These are phyloP conservation scores for Cavia aperea DNA, from an alignment of 2,113 vertebrate genomes.

Conservation along the genomic window DNA sequence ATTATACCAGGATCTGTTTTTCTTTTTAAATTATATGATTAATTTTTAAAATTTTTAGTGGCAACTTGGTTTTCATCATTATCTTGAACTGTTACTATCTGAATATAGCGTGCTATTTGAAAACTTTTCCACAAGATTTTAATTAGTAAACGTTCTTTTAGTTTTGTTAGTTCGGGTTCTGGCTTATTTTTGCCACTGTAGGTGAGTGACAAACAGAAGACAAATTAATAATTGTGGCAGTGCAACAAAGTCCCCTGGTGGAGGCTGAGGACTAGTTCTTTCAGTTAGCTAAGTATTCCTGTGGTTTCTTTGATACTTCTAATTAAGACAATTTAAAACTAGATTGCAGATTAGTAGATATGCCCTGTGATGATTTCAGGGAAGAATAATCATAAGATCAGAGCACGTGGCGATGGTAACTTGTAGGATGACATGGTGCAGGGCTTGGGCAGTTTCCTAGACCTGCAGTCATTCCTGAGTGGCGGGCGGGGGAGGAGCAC, in stretches of 20 bases:
- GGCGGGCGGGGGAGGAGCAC: neutral
- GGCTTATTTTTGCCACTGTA: constrained; percentile 20
- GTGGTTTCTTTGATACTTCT: neutral
- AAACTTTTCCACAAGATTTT: constrained; percentile 45
- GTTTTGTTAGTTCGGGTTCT: neutral
- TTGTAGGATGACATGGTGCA: neutral
- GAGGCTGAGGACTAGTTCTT: neutral
- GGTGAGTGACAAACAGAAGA: constrained; percentile 26
- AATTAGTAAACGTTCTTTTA: constrained; percentile 39
- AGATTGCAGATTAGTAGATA: neutral
- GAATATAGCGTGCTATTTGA: neutral
- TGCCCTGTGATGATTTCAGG: neutral
- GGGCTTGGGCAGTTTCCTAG: fast-evolving
- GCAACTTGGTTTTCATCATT: constrained; percentile 4
- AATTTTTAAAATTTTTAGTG: constrained; percentile 34
- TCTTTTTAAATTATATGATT: constrained; percentile 1
- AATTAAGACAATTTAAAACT: neutral
- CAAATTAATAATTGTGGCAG: neutral
- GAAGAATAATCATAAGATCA: neutral
- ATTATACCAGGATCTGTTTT: neutral
- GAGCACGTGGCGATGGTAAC: fast-evolving
- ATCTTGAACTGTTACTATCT: constrained; percentile 32
- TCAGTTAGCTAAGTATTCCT: neutral
- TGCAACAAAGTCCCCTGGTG: fast-evolving
- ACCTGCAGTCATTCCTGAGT: fast-evolving